A percentile compares a stretch with the other conserved stretches of the same genome.
These are phyloP conservation scores for Merluccius polli DNA, from an alignment of 2,797 vertebrate genomes.

Conservation along the genomic window DNA sequence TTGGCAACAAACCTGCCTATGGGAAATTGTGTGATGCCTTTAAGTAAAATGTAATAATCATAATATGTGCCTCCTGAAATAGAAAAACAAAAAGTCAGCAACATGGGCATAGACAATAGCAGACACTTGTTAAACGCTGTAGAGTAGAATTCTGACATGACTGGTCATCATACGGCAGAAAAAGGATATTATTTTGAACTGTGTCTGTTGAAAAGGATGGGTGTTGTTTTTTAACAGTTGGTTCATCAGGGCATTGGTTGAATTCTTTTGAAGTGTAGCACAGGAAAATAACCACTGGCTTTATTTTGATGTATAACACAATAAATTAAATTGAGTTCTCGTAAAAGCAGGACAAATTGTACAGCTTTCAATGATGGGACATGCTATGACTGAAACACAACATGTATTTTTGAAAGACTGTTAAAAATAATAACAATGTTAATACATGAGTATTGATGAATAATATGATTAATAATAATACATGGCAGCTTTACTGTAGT, in stretches of 20 bases:
- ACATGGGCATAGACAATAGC: conserved; percentile 48
- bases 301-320: conserved; percentile 26
- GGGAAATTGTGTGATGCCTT: conserved; percentile 58
- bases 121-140: neutral
- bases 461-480: conserved; percentile 58
- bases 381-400: neutral
- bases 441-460: conserved; percentile 6
- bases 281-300: conserved; percentile 63
- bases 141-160: neutral
- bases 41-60: conserved; percentile 57
- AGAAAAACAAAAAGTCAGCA: conserved; percentile 25
- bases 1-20: conserved; percentile 56
- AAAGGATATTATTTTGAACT: neutral
- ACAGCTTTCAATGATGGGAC: conserved; percentile 39
- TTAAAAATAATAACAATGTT: neutral
- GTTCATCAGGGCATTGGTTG: conserved; percentile 51
- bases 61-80: conserved; percentile 63
- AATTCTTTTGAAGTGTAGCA: conserved; percentile 54
- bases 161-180: neutral
- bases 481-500: conserved; percentile 53
- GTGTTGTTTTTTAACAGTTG: conserved; percentile 24
- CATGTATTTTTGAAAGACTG: neutral
- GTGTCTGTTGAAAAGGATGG: neutral
- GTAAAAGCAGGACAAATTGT: conserved; percentile 45
- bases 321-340: conserved; percentile 38